phyloP scores from a whole-genome alignment of 1,140 invertebrate genomes.

The Drosophila suzukii region DNA sequence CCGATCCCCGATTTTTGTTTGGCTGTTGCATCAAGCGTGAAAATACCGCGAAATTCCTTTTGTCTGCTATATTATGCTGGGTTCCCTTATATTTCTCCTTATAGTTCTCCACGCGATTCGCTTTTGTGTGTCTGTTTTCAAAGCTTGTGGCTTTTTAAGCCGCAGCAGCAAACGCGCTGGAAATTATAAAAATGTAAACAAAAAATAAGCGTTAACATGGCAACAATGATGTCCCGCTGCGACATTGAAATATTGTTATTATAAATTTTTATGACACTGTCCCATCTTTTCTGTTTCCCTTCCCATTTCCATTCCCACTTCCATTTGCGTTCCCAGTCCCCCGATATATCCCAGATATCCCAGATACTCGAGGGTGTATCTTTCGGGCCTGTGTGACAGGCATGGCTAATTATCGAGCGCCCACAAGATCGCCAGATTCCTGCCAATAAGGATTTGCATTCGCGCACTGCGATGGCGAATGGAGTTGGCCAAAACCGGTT shows the following conservation, averaged over 20 bases:
- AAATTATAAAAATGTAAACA: conserved; percentile 76
- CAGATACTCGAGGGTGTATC: conserved; percentile 4
- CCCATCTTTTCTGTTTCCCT: conserved; percentile 29
- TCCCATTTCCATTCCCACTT: neutral
- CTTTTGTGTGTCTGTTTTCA: conserved; percentile 20
- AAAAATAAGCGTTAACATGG: conserved; percentile 84
- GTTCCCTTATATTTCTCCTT: conserved; percentile 7
- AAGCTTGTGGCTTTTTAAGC: conserved; percentile 39
- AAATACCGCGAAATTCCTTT: conserved; percentile 83
- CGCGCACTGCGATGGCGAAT: neutral
- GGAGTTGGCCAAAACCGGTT: conserved; percentile 6
- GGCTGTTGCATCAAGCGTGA: conserved; percentile 71
- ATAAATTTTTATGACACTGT: conserved; percentile 80
- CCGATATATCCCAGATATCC: neutral
- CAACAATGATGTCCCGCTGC: conserved; percentile 83
- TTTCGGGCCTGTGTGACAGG: conserved; percentile 10
- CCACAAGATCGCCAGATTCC: conserved; percentile 12
- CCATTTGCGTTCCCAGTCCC: conserved; percentile 7
- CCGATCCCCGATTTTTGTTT: conserved; percentile 10
- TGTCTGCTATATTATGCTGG: conserved; percentile 23
- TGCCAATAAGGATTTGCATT: conserved; percentile 14
- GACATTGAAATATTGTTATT: conserved; percentile 84
- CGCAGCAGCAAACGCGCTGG: conserved; percentile 10
- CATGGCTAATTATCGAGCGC: conserved; percentile 44
- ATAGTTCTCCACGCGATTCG: neutral